Base-by-base conservation (phyloP, 1,140 invertebrate species). In the Cyrtorhinus lividipennis region DNA sequence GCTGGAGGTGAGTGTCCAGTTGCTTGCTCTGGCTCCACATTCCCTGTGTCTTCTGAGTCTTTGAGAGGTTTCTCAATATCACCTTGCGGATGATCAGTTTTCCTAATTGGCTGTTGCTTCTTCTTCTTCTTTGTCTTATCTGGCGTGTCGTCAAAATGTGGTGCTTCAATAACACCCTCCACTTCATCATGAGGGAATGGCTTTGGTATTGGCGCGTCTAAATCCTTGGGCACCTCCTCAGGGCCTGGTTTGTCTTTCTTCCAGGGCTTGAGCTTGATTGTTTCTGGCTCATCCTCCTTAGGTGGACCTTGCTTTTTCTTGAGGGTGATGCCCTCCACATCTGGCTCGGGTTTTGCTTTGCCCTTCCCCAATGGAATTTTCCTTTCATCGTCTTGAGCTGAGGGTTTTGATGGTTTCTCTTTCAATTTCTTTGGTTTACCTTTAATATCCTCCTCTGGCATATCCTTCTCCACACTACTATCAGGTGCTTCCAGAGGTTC, bases 271-370 rank as follows among this genome's bases (percentile, higher is more conserved):
- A 67, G 61, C 59, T 62, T 66, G 12, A 71, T 66, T 65, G 65
- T 59, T 68, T 72, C 69, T 1, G 68, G 67, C 23, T 66, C 38
- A 61, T 69, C 70, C 48, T 71, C 69, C 44, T 71, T 68, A 18
- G 66, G 67, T 61, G 64, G 71, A 65, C 66, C 73, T 73, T 69
- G 73, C 48, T 77, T 72, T 60, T 74, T 73, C 62, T 75, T 78
- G 13, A 70, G 71, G 66, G 71, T 68, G 2, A 77, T 69, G 65
- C 75, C 71, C 67, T 75, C 70, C 56, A 74, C 66, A 62, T 68
- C 65, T 44, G 71, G 67, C 61, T 69, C 61, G n/a, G 69, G 66
- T 60, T 72, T 69, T 59, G 76, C 71, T 62, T 73, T 70, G 13
- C 70, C 68, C 62, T 70, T 72, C 3, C 71, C 72, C 2, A 66